Evolutionary conservation across 2,888 invertebrate genomes (phyloP), one percentile per base, ranked within the genome.

Genomic region (Galeopsomyia nigrocyanea): DNA sequence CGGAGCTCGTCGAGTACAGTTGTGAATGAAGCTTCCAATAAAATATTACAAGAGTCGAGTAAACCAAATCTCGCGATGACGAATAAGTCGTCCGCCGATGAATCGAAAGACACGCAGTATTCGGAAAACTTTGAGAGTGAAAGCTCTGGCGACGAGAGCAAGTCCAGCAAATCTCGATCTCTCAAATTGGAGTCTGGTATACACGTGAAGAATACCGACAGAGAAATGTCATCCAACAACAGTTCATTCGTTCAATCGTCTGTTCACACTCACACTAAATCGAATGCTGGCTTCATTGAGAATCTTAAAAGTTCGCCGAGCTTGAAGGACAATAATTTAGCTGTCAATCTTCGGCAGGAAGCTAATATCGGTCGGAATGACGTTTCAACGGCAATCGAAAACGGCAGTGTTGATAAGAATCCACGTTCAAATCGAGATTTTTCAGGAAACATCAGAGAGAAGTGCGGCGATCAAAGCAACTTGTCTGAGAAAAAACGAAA

Each of bases 271-370:
- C 22, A 17, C 21, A 61, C 61, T 9, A 66, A 22, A 14, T 67
- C 67, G 6, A 63, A 51, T 16, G 56, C 51, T 2, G 67, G 58
- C 3, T 62, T 26, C 17, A 46, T 64, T 16, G 64, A 70, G 46
- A 22, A 70, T 16, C 26, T 63, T 0, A 63, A 50, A 5, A 69
- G 47, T 16, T 16, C 17, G 26, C 55, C 47, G 14, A 5, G 14
- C 19, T 13, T 16, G 47, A 68, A 49, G 47, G 47, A 46, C 17
- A 47, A 31, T n/a, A 47, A 55, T 47, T 21, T 55, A 6, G 26
- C 2, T 3, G 47, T 19, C 3, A 26, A 55, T 39, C 14, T 0
- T 13, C 14, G 16, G 7, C 46, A 9, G 1, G 21, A 57, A n/a
- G n/a, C 7, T 31, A n/a, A n/a, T n/a, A n/a, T n/a, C n/a, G n/a